phyloP scores from a whole-genome alignment of 2,113 vertebrate genomes.

The Urocynchramus pylzowi region DNA sequence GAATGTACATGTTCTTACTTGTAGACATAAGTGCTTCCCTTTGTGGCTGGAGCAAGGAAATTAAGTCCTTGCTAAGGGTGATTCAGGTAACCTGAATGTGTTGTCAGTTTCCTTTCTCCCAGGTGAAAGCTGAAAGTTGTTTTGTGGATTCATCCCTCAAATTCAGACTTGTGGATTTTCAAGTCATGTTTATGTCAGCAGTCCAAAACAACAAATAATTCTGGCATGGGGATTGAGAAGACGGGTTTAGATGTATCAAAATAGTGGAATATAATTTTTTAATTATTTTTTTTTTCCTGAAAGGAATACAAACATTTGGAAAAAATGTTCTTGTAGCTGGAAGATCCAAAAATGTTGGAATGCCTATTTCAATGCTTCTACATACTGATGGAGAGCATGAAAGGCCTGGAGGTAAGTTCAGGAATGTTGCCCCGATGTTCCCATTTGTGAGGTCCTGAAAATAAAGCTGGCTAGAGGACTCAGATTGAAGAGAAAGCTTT shows the following conservation, averaged over 20 bases:
- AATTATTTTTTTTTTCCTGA: not conserved
- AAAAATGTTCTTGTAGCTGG: slow-evolving; percentile 90
- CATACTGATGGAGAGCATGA: slow-evolving; percentile 86
- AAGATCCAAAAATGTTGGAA: slow-evolving; percentile 91
- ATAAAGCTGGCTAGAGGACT: not conserved
- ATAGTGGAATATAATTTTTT: not conserved
- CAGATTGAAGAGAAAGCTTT: not conserved
- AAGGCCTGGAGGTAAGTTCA: slow-evolving; percentile 83
- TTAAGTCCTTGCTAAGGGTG: not conserved
- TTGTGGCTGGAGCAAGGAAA: not conserved
- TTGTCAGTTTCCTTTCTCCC: not conserved
- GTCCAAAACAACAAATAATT: not conserved
- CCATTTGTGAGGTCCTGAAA: not conserved
- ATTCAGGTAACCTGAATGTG: not conserved
- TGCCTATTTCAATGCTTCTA: slow-evolving; percentile 91
- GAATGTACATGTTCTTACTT: not conserved
- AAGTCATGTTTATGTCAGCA: not conserved
- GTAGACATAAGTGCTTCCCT: not conserved
- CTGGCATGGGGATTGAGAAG: not conserved
- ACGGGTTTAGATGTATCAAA: not conserved
- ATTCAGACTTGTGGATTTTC: not conserved
- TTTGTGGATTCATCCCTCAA: not conserved
- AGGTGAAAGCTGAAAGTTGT: not conserved
- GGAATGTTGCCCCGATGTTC: not conserved
- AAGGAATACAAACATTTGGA: slow-evolving; percentile 89